Evolutionary conservation across 2,888 invertebrate genomes (phyloP).

Genomic region (Drosophila stalkeri): DNA sequence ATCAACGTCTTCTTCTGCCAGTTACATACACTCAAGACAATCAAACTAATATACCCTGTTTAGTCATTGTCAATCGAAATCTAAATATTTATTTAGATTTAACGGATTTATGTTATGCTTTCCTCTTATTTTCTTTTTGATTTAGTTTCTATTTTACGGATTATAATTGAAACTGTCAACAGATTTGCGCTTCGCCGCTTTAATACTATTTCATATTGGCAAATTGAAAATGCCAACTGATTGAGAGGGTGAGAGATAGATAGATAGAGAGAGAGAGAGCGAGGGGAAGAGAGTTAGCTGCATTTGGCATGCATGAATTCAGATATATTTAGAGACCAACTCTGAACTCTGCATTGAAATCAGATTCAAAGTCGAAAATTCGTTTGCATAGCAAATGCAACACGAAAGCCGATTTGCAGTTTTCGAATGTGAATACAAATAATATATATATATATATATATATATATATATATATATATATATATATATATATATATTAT

Average conservation of each 20-base stretch:
- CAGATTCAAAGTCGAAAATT: slow-evolving; percentile 6
- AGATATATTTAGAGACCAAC: not conserved
- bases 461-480: not conserved
- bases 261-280: not conserved
- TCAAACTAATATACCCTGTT: not conserved
- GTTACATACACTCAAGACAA: too few relatives aligned
- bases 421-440: not conserved
- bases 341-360: slow-evolving; percentile 10
- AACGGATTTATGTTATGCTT: not conserved
- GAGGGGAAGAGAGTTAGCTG: not conserved
- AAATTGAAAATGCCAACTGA: slow-evolving; percentile 12
- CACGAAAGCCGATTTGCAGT: not conserved
- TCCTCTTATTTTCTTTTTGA: not conserved
- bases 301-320: slow-evolving; percentile 11
- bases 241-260: not conserved
- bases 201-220: slow-evolving; percentile 18
- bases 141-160: slow-evolving; percentile 13
- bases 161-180: slow-evolving; percentile 67
- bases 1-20: too few relatives aligned
- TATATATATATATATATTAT: not conserved
- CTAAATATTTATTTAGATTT: not conserved
- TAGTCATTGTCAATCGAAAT: not conserved
- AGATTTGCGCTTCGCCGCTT: slow-evolving; percentile 45
- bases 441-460: not conserved
- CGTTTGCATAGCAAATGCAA: slow-evolving; percentile 16